A percentile compares a stretch with the other conserved stretches of the same genome.
Conservation (phyloP, 2,113 vertebrate genomes). For the Beaufortia kweichowensis region DNA sequence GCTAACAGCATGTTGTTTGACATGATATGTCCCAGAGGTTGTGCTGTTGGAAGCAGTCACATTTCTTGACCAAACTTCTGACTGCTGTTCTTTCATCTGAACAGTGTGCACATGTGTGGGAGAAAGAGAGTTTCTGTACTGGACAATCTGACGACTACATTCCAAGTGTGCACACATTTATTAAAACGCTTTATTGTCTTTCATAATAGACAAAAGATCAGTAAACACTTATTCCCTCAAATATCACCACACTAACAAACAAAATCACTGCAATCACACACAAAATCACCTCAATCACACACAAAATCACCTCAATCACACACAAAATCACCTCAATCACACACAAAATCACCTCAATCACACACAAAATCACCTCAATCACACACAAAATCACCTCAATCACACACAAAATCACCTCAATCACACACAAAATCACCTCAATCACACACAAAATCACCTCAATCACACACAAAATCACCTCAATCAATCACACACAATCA, state of each 20-base stretch:
- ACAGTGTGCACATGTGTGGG: neutral
- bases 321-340: too few relatives aligned
- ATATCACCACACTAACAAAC: slow-evolving; percentile 65
- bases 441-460: too few relatives aligned
- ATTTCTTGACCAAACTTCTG: slow-evolving; percentile 46
- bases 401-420: too few relatives aligned
- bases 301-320: too few relatives aligned
- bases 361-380: too few relatives aligned
- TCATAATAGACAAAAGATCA: neutral
- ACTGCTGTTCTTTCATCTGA: slow-evolving; percentile 27
- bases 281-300: too few relatives aligned
- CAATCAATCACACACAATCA: too few relatives aligned
- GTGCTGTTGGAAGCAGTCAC: slow-evolving; percentile 50
- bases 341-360: too few relatives aligned
- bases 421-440: too few relatives aligned
- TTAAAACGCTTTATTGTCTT: too few relatives aligned
- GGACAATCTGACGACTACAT: neutral
- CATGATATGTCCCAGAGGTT: slow-evolving; percentile 60
- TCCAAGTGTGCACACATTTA: neutral
- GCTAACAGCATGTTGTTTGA: slow-evolving; percentile 63
- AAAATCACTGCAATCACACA: slow-evolving; percentile 25
- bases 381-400: too few relatives aligned
- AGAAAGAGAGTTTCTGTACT: neutral
- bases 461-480: too few relatives aligned
- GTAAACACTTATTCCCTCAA: neutral